Evolutionary conservation across 2,113 vertebrate species (phyloP).

Genomic region (Guaruba guarouba): DNA sequence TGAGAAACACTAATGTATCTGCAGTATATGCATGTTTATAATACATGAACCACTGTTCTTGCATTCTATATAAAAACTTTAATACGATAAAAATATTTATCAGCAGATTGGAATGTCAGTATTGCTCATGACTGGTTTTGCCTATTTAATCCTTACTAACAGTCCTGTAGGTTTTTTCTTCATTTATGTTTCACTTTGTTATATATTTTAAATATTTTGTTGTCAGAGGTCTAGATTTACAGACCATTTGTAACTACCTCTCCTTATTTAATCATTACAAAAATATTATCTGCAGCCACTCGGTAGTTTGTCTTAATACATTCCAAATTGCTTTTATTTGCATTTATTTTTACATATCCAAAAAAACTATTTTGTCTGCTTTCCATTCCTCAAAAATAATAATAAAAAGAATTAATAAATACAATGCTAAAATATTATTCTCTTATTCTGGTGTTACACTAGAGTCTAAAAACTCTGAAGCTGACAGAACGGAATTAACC

Average conservation of each 20-base stretch:
- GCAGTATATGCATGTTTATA: neutral
- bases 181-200: neutral
- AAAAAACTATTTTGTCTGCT: neutral
- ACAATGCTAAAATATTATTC: neutral
- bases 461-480: constrained; percentile 19
- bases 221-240: neutral
- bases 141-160: constrained; percentile 1
- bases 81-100: neutral
- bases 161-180: neutral
- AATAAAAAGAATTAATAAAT: neutral
- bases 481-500: constrained; percentile 6
- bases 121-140: neutral
- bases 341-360: neutral
- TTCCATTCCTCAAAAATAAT: neutral
- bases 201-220: neutral
- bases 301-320: neutral
- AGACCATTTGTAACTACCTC: neutral
- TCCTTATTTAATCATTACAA: neutral
- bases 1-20: neutral
- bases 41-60: neutral
- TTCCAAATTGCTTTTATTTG: constrained; percentile 2
- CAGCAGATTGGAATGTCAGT: neutral
- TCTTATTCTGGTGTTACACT: neutral
- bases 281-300: neutral
- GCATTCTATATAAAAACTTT: neutral